Evolutionary conservation across 2,113 vertebrate genomes (phyloP).

Genomic region (Prochilodus magdalenae): DNA sequence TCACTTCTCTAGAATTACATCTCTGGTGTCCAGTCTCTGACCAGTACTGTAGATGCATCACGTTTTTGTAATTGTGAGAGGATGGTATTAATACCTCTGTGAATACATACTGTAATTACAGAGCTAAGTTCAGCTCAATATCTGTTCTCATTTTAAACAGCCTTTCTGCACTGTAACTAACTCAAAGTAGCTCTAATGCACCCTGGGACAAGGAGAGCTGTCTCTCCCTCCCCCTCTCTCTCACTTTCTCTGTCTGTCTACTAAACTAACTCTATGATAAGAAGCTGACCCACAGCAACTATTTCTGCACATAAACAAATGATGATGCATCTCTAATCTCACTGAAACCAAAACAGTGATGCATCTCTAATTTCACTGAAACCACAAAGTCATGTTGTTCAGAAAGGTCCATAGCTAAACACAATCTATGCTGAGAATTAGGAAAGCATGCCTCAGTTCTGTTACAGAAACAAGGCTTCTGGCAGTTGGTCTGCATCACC

Average conservation of each 20-base stretch:
- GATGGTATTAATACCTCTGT: background rate
- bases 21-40: too few relatives aligned
- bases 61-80: background rate
- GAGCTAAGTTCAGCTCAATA: constrained; percentile 16
- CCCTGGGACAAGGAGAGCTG: background rate
- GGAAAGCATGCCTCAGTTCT: background rate
- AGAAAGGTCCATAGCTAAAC: background rate
- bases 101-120: constrained; percentile 42
- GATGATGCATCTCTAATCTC: constrained; percentile 29
- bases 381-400: constrained; percentile 34
- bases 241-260: background rate
- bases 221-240: background rate
- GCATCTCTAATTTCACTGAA: constrained; percentile 37
- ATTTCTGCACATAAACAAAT: constrained; percentile 19
- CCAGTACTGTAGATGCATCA: background rate
- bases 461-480: background rate
- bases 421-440: background rate
- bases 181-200: constrained; percentile 9
- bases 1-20: too few relatives aligned
- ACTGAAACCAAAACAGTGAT: constrained; percentile 27
- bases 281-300: background rate
- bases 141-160: constrained; percentile 33
- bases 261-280: background rate
- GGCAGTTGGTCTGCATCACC: background rate
- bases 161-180: constrained; percentile 33